Evolutionary conservation across 1,140 invertebrate genomes (phyloP).

Genomic region (Acromyrmex echinatior): DNA sequence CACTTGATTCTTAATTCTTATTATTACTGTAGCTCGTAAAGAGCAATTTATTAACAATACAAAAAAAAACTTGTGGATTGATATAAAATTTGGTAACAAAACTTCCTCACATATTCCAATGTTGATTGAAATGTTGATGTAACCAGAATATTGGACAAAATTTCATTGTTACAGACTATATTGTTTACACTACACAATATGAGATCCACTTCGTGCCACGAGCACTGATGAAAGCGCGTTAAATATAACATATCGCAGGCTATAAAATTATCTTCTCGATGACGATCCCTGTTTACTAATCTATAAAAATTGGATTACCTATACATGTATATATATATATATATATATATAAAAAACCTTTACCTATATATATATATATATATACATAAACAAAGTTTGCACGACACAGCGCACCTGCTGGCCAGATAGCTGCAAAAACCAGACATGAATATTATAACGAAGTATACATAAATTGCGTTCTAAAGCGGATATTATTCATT

Average conservation of each 20-base stretch:
- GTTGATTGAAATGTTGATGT: slow-evolving; percentile 33
- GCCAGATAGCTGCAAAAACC: slow-evolving; percentile 14
- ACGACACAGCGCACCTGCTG: neutral
- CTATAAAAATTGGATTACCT: too few relatives aligned
- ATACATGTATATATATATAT: neutral
- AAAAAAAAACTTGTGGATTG: neutral
- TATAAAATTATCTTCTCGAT: too few relatives aligned
- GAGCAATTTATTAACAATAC: slow-evolving; percentile 43
- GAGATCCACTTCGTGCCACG: neutral
- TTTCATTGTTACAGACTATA: slow-evolving; percentile 39
- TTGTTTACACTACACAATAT: slow-evolving; percentile 15
- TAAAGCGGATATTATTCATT: slow-evolving; percentile 2
- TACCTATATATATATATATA: too few relatives aligned
- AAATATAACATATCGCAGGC: neutral
- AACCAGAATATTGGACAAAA: slow-evolving; percentile 17
- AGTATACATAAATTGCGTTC: slow-evolving; percentile 3
- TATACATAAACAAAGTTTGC: slow-evolving; percentile 9
- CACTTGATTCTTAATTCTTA: slow-evolving; percentile 17
- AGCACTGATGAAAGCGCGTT: slow-evolving; percentile 40
- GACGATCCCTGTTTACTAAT: too few relatives aligned
- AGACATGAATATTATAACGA: slow-evolving; percentile 23
- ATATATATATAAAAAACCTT: too few relatives aligned
- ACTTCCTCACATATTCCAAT: slow-evolving; percentile 37
- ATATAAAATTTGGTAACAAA: slow-evolving; percentile 42
- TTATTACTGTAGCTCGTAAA: slow-evolving; percentile 25